Percentiles rank a stretch among this genome's conserved stretches.
These are phyloP conservation scores for Agrenia bidenticulata DNA, from an alignment of 2,888 invertebrate genomes.

Conservation along the genomic window DNA sequence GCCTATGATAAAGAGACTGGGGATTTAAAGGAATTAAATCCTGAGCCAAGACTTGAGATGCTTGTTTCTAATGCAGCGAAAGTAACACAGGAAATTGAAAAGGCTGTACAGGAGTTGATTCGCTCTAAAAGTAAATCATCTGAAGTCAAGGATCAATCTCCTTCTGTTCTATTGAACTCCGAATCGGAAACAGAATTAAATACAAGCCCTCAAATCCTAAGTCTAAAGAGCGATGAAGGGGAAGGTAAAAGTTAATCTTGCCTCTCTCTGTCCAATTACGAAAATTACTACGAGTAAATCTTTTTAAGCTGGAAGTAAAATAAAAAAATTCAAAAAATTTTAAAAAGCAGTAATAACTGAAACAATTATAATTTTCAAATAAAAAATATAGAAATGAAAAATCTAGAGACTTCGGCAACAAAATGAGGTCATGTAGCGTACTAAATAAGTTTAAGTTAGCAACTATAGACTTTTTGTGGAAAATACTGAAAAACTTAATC, in stretches of 20 bases:
- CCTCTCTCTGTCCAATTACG: too few species aligned
- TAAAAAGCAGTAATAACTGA: too few species aligned
- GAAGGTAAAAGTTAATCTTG: neutral
- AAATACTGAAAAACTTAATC: too few species aligned
- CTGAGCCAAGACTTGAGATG: slow-evolving; percentile 30
- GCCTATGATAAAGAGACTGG: neutral
- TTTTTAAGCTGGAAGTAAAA: too few species aligned
- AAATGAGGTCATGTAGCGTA: too few species aligned
- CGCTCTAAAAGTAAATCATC: neutral
- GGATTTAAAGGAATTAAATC: slow-evolving; percentile 14
- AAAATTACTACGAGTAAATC: too few species aligned
- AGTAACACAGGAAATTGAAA: slow-evolving; percentile 39
- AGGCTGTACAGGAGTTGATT: slow-evolving; percentile 32
- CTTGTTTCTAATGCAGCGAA: slow-evolving; percentile 34
- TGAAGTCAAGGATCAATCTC: neutral
- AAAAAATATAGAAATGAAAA: too few species aligned
- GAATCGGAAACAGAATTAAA: neutral
- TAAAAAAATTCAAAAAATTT: too few species aligned
- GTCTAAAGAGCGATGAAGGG: slow-evolving; percentile 4
- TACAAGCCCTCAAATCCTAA: neutral
- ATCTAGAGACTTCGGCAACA: too few species aligned
- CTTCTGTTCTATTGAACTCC: neutral
- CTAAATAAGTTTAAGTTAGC: too few species aligned
- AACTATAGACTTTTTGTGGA: too few species aligned
- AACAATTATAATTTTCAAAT: too few species aligned